phyloP scores from a whole-genome alignment of 1,140 invertebrate genomes.

The Metopolophium dirhodum region DNA sequence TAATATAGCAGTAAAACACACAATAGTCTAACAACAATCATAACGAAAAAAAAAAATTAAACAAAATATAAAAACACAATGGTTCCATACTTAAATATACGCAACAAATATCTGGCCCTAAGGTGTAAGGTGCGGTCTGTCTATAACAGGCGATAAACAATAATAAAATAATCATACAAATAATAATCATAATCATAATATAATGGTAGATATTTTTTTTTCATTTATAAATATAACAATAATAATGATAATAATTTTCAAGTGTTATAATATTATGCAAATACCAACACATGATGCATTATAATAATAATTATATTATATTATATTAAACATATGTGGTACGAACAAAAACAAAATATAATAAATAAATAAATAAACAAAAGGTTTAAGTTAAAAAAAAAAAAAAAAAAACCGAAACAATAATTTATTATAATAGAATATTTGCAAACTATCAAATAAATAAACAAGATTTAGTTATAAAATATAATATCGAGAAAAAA shows the following conservation, averaged over 20 bases:
- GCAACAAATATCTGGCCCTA: constrained; percentile 40
- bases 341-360: constrained; percentile 23
- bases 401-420: neutral
- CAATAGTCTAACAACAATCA: constrained; percentile 56
- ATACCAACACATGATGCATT: constrained; percentile 2
- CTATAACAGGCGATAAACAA: constrained; percentile 48
- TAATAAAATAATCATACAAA: constrained; percentile 24
- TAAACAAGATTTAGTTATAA: neutral
- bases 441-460: neutral
- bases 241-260: constrained; percentile 15
- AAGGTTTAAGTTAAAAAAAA: neutral
- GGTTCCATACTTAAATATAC: constrained; percentile 1
- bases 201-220: constrained; percentile 32
- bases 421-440: neutral
- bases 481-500: neutral
- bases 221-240: constrained; percentile 33
- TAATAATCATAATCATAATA: constrained; percentile 19
- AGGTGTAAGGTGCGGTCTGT: neutral
- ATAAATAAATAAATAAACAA: constrained; percentile 8
- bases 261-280: neutral
- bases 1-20: constrained; percentile 53
- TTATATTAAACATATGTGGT: neutral
- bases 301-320: neutral
- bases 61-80: constrained; percentile 35
- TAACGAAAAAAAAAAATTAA: constrained; percentile 41